phyloP scores from a whole-genome alignment of 1,140 invertebrate genomes.

The Eurosta solidaginis region DNA sequence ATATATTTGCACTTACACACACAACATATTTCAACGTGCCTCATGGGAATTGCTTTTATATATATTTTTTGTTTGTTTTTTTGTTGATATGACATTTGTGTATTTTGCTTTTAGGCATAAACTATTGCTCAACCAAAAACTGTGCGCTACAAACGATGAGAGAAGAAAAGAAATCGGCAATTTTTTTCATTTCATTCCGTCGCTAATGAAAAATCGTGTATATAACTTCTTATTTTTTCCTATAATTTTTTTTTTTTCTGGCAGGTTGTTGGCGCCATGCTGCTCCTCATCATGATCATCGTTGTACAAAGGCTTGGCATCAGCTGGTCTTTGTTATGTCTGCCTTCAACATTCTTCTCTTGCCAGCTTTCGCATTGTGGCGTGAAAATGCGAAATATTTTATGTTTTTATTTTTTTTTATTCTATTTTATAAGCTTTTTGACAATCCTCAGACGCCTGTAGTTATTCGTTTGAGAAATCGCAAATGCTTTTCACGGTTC shows the following conservation, averaged over 20 bases:
- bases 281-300: too few species aligned
- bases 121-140: not conserved
- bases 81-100: slow-evolving; percentile 17
- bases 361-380: not conserved
- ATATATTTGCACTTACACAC: not conserved
- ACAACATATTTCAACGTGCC: not conserved
- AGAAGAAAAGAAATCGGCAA: not conserved
- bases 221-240: not conserved
- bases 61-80: not conserved
- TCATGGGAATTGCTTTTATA: not conserved
- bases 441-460: not conserved
- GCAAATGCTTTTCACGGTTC: not conserved
- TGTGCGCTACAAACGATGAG: not conserved
- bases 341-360: not conserved
- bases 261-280: not conserved
- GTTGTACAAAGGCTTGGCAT: not conserved
- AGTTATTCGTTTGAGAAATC: not conserved
- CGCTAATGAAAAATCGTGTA: not conserved
- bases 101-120: not conserved
- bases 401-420: not conserved
- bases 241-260: not conserved
- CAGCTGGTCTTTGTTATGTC: not conserved
- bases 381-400: not conserved
- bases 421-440: not conserved
- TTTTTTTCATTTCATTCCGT: not conserved